Base-by-base conservation (phyloP, 2,797 vertebrate species). In the Cetoscarus ocellatus region DNA sequence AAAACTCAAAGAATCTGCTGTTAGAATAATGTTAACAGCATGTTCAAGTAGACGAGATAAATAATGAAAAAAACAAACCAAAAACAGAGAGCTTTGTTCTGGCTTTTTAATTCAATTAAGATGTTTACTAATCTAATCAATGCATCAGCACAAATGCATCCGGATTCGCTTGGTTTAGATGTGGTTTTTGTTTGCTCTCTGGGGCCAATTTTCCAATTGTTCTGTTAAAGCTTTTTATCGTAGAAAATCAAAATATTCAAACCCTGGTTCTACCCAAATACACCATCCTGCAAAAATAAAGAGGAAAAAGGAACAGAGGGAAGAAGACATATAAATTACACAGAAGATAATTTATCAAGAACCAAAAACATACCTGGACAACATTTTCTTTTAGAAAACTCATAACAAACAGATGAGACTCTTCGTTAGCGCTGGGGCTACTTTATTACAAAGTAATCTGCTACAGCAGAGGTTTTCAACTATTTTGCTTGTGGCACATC, bases 81-180 rank as follows among this genome's bases (percentile, higher is more conserved):
- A 55, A 83, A 69, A 88, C 69, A 70, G 64, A 77, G 60, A 67
- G 83, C 88, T 91, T 92, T 92, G 88, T 86, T 89, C 90, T 90
- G 75, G 64, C 77, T 88, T 88, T 50, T 90, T 93, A 93, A 94
- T 92, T 88, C 69, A 89, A 92, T 93, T 92, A 93, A 88, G 88
- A 86, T 92, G 89, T 90, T 86, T 83, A 89, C 86, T 93, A 93
- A 94, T 90, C 86, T 86, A 85, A 93, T 93, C 88, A 93, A 88
- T 92, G 88, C 83, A 91, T 90, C 86, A 88, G 82, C 87, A 88
- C 70, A 83, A 89, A 92, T 88, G 85, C 85, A 88, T 93, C 91
- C 83, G 83, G 92, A 88, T 85, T 85, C 79, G 82, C 88, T 89
- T 86, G 88, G 86, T 77, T 84, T 88, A 93, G 85, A 92, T 91